Percentiles rank a stretch among this genome's conserved stretches.
phyloP scores from a whole-genome alignment of 2,888 invertebrate genomes.

The Hedya salicella region DNA sequence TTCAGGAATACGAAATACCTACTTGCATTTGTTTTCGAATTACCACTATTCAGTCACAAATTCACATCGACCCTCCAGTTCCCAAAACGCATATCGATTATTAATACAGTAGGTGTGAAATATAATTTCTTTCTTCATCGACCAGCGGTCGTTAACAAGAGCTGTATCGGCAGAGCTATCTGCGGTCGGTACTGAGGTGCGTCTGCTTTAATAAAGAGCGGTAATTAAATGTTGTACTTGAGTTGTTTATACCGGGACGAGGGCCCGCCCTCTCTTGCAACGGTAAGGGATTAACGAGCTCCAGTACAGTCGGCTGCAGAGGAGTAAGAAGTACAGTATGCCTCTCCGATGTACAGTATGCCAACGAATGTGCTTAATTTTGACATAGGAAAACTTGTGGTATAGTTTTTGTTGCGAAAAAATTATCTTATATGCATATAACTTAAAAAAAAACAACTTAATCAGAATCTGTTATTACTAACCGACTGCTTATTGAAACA shows the following conservation, averaged over 20 bases:
- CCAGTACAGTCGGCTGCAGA: conserved; percentile 31
- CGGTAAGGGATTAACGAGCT: conserved; percentile 73
- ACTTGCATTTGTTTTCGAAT: too few relatives aligned
- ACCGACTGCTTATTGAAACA: too few relatives aligned
- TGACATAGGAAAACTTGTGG: too few relatives aligned
- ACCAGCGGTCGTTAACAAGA: conserved; percentile 64
- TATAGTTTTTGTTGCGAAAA: too few relatives aligned
- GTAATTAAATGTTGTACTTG: conserved; percentile 83
- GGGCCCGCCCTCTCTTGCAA: conserved; percentile 66
- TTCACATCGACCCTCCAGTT: neutral
- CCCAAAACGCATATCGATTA: conserved; percentile 24
- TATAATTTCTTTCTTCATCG: conserved; percentile 67
- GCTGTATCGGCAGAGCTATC: conserved; percentile 65
- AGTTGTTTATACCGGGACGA: conserved; percentile 76
- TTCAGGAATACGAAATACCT: too few relatives aligned
- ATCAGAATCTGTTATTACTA: too few relatives aligned
- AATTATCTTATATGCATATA: too few relatives aligned
- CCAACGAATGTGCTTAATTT: too few relatives aligned
- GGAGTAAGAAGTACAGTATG: too few relatives aligned
- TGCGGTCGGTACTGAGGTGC: conserved; percentile 61
- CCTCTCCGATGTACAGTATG: too few relatives aligned
- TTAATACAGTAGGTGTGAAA: conserved; percentile 72
- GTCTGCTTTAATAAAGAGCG: conserved; percentile 80
- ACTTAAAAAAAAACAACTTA: too few relatives aligned
- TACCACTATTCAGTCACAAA: neutral